Base-by-base conservation (phyloP, 2,888 invertebrate genomes). In the Nemotelus pantherinus region DNA sequence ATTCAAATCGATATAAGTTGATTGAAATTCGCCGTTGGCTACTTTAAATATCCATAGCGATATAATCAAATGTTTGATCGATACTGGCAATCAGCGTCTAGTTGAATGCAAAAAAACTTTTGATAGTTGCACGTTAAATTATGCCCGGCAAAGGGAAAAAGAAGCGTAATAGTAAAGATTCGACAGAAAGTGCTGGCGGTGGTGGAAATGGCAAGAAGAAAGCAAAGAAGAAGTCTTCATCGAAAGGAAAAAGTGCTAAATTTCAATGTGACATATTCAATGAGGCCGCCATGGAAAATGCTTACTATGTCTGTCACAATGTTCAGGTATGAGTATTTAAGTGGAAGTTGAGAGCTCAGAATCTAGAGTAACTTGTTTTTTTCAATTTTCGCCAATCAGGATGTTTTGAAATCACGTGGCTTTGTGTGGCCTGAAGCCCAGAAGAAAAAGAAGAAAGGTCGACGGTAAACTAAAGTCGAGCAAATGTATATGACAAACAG, bases 271-370 rank as follows among this genome's bases (percentile, higher is more conserved):
- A 96, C 83, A 94, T 96, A 83, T 92, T 96, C 83, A 95, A 94
- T 80, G 95, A 95, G 82, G 93, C 94, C 2, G 96, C 96, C 0
- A 96, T 97, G 95, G 94, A 95, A 81, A 97, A 97, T 84, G 95
- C 97, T 0, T 97, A 97, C 85, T 95, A 95, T 84, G 95, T 94
- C 0, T 97, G 97, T 82, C 97, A 97, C 84, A 96, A 96, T 85
- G 93, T 96, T 0, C 96, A 96, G 86, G 94, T 94, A 83, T 89
- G 47, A 65, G 72, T 72, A 6, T 4, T 57, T 72, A 3, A 5
- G 7, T 25, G 9, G 44, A 72, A 45, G 6, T 43, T 7, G 0
- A 45, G 7, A 44, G 2, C 43, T 39, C 4, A 50, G 10, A 71
- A 1, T 71, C 4, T 71, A 25, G n/a, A 25, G 25, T 25, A 25